These are phyloP conservation scores for Scaptomyza caliginosa DNA, from an alignment of 2,888 invertebrate genomes.

Conservation along the genomic window DNA sequence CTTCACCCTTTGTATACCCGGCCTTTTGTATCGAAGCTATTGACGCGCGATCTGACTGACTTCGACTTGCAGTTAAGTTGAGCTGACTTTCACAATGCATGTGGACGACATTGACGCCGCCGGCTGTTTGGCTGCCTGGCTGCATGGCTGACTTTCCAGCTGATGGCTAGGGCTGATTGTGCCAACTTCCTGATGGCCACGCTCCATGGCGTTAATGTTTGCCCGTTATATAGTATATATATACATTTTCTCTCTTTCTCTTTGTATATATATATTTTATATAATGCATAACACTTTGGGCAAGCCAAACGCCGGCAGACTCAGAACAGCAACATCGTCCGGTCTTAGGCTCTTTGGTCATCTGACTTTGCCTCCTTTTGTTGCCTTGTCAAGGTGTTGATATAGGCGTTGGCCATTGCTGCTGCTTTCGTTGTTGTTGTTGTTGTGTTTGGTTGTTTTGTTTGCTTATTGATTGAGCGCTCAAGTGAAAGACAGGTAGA, in stretches of 20 bases:
- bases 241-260: no score
- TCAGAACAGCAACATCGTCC: not conserved
- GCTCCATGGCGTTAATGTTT: constrained; percentile 66
- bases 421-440: constrained; percentile 14
- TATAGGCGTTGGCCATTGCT: constrained; percentile 47
- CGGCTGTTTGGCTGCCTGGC: constrained; percentile 29
- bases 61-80: constrained; percentile 38
- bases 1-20: constrained; percentile 43
- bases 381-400: constrained; percentile 58
- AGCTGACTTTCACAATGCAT: constrained; percentile 34
- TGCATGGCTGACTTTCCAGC: constrained; percentile 7
- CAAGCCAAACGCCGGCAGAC: constrained; percentile 32
- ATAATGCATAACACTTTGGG: constrained; percentile 64
- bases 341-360: not conserved
- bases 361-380: constrained; percentile 35
- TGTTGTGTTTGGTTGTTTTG: constrained; percentile 26
- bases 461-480: constrained; percentile 60
- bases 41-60: constrained; percentile 59
- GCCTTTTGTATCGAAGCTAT: constrained; percentile 59
- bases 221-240: constrained; percentile 23
- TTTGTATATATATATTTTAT: constrained; percentile 47
- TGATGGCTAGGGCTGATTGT: constrained; percentile 52
- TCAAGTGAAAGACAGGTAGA: constrained; percentile 51
- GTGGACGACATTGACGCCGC: constrained; percentile 40
- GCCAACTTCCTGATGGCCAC: constrained; percentile 59